Evolutionary conservation across 2,888 invertebrate genomes (phyloP), one percentile per base, ranked within the genome.

Genomic region (Synergus laeviventris): DNA sequence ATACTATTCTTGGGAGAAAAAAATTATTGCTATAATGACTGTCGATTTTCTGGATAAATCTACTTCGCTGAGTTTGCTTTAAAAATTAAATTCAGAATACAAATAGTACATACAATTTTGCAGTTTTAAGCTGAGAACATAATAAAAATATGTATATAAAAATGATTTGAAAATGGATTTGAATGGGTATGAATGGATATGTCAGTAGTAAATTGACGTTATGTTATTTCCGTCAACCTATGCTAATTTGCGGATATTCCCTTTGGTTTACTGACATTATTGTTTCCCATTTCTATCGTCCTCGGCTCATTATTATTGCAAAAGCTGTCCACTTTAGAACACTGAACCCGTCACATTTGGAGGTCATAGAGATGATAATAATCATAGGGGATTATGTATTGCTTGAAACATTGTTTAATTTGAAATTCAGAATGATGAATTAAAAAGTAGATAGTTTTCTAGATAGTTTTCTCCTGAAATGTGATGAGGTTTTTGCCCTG

Each of bases 391-490:
- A 98, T 89, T 95, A 96, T 86, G 95, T 98, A 1, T 91, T 98
- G 2, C 97, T 97, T 89, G 98, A 98, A 91, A 98, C 98, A 79
- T 95, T 96, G 73, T 91, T 98, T 91, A 97, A 97, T 89, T 92
- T 92, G 64, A 95, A 95, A 84, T 95, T 97, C 89, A 93, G 95
- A 0, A 92, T 93, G 79, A 82, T 91, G 98, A 61, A 91, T 97
- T 12, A 91, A 93, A 24, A 88, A 94, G 0, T 97, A 97, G 0
- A 93, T 93, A 86, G n/a, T n/a, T n/a, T n/a, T n/a, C 75, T 75
- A 76, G 78, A 77, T 79, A 81, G 16, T 42, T 14, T 21, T 64
- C 9, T 5, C 3, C 24, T 2, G 8, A 64, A 42, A 64, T 42
- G 42, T 14, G 21, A 18, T 39, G 14, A 24, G 21, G 9, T 21